Base-by-base conservation (phyloP, 2,113 vertebrate species). In the Grallaria varia region DNA sequence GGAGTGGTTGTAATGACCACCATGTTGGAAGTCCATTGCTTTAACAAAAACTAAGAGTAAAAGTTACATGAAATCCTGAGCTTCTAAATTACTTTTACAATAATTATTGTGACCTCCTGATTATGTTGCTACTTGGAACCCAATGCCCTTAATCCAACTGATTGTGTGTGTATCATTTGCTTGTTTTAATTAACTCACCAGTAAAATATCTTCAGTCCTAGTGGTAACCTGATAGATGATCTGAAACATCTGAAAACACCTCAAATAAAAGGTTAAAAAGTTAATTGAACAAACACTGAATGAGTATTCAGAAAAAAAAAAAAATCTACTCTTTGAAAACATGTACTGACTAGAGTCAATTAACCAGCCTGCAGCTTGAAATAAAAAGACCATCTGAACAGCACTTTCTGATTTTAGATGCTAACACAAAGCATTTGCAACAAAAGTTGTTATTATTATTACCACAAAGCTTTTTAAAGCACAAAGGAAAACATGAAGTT, bases 191-290 rank as follows among this genome's bases (percentile, higher is more conserved):
- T 72, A 52, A 78, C 90, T 97, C 97, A 99, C 99, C 99, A 99
- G 98, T 77, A 99, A 97, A 93, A 99, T 98, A 84, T 99, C 99
- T 97, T 99, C 99, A 59, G 99, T 97, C 15, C 98, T 98, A 67
- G 98, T 98, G 90, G 99, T 99, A 92, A 99, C 96, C 93, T 99
- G 99, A 97, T 99, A 99, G 91, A 99, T 99, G 74, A 99, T 97
- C 68, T 98, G 98, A 90, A 99, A 99, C 96, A 99, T 98, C 88
- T 99, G 98, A 98, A 99, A 99, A 96, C 99, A 99, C 84, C 99
- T 99, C 94, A 39, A 97, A 89, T 30, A 53, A 79, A 69, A 37
- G 44, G 25, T 35, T 2, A 6, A 77, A 89, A 66, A 58, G 37
- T 9, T 24, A 73, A 56, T 9, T 42, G 15, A 8, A 60, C 28